Evolutionary conservation across 1,140 invertebrate genomes (phyloP).

Genomic region (Drosophila miranda): DNA sequence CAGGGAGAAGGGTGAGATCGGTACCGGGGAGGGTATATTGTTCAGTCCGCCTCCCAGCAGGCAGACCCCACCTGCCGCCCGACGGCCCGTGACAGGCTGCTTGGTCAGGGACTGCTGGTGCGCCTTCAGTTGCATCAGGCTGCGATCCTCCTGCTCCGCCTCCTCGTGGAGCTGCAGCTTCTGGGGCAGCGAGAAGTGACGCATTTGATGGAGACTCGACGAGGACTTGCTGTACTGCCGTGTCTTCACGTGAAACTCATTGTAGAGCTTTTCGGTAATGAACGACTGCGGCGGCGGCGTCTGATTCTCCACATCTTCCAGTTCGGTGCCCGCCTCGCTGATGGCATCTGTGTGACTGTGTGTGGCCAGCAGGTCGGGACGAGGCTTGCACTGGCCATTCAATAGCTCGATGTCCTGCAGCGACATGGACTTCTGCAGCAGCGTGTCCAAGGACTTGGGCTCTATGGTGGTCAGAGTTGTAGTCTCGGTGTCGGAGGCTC

Average conservation of each 20-base stretch:
- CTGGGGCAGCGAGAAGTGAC: slow-evolving; percentile 75
- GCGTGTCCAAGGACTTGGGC: slow-evolving; percentile 59
- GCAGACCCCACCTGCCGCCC: slow-evolving; percentile 74
- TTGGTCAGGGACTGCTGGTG: slow-evolving; percentile 49
- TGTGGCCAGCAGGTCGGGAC: slow-evolving; percentile 68
- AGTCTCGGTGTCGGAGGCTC: slow-evolving; percentile 68
- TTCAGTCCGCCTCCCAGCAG: slow-evolving; percentile 53
- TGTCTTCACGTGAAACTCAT: slow-evolving; percentile 86
- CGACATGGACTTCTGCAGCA: slow-evolving; percentile 76
- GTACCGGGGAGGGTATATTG: slow-evolving; percentile 31
- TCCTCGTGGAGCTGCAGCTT: slow-evolving; percentile 73
- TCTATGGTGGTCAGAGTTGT: slow-evolving; percentile 72
- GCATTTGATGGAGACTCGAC: slow-evolving; percentile 84
- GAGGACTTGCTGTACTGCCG: slow-evolving; percentile 85
- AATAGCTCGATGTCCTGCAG: slow-evolving; percentile 76
- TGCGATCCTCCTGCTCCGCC: slow-evolving; percentile 62
- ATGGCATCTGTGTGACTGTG: slow-evolving; percentile 63
- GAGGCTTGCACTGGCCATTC: slow-evolving; percentile 57
- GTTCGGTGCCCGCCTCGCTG: slow-evolving; percentile 71
- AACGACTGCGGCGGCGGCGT: slow-evolving; percentile 83
- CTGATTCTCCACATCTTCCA: slow-evolving; percentile 75
- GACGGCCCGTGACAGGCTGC: slow-evolving; percentile 65
- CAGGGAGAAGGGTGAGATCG: slow-evolving; percentile 47
- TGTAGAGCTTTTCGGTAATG: slow-evolving; percentile 85
- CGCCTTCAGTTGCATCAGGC: slow-evolving; percentile 50